Base-by-base conservation (phyloP, 2,888 invertebrate genomes). In the Phrixothrix hirtus region DNA sequence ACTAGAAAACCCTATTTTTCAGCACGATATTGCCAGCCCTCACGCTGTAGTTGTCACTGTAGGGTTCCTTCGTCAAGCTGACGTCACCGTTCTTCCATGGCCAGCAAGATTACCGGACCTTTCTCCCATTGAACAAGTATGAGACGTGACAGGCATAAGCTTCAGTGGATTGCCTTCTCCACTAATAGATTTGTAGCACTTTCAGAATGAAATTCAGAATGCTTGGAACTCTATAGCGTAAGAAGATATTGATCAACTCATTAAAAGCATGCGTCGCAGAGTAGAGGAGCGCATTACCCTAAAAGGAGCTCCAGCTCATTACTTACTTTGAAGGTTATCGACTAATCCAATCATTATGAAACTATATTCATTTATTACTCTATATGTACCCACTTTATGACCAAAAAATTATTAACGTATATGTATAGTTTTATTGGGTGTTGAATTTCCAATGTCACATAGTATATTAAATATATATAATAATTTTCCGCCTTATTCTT, bases 41-140 rank as follows among this genome's bases (percentile, higher is more conserved):
- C 36, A 36, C 16, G 21, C 11, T 34, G 2, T 2, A 35, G 10
- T 21, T 17, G 9, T 35, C 21, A 21, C 26, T 37, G 14, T 9
- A 26, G 5, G 37, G 9, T 37, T 37, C 25, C 27, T 37, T 14
- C 37, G n/a, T 37, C 2, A 26, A 37, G 25, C 26, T 7, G 15
- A 30, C 4, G 26, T 27, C 27, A 31, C 3, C 10, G 39, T 39
- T 27, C 29, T 39, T 27, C 39, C 21, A 5, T 30, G 41, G 16
- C 10, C 30, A 30, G 27, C 15, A 29, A 29, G 14, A 9, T 27
- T 10, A 15, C 10, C 29, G 2, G 29, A 36, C 12, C 17, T 36
- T 21, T 21, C 17, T n/a, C 12, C 36, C 36, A 36, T 39, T 14
- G 39, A 39, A 39, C 13, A 13, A 12, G 27, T 39, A 10, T 39